Evolutionary conservation across 2,888 invertebrate genomes (phyloP), one percentile per base, ranked within the genome.

Genomic region (Melieria omissa): DNA sequence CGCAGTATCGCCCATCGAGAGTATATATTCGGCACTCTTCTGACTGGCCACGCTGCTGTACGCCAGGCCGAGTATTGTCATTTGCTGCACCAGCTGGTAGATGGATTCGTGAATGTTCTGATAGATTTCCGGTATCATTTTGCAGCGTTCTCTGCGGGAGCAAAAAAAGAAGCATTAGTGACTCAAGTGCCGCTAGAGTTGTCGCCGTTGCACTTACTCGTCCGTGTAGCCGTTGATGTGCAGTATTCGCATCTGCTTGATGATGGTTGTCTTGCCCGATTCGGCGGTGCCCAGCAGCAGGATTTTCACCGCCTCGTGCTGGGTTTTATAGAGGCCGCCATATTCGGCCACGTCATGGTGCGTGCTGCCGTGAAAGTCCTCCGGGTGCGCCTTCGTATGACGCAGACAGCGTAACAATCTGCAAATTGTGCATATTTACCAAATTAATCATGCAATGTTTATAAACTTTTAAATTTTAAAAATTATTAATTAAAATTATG

Each of bases 161-260:
- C 16, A 44, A 16, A 54, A 67, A 63, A 44, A 16, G 41, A 12
- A 62, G 12, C 5, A 46, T 60, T 49, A 52, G 44, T 4, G 42
- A 10, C n/a, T 55, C 41, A 46, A 67, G 62, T 14, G 42, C 52
- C 44, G n/a, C 29, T 66, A 55, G 45, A 46, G 16, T 60, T 4
- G 47, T 8, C 55, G 47, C n/a, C 41, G 46, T 62, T 16, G 57
- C 0, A 88, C 89, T 88, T 88, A 94, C 94, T 90, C 89, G 14
- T 91, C 88, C 14, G 91, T 90, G 79, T 93, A 95, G 66, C 93
- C 95, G 82, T 93, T 91, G 5, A 94, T 91, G 81, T 95, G 94
- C 57, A 95, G 86, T 78, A 95, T 95, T 84, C 92, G 93, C 95
- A 95, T 95, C 86, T 95, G 95, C 82, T 95, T 95, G 42, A 95